phyloP scores from a whole-genome alignment of 2,797 vertebrate species.

The Scolopax bukidnonensis region DNA sequence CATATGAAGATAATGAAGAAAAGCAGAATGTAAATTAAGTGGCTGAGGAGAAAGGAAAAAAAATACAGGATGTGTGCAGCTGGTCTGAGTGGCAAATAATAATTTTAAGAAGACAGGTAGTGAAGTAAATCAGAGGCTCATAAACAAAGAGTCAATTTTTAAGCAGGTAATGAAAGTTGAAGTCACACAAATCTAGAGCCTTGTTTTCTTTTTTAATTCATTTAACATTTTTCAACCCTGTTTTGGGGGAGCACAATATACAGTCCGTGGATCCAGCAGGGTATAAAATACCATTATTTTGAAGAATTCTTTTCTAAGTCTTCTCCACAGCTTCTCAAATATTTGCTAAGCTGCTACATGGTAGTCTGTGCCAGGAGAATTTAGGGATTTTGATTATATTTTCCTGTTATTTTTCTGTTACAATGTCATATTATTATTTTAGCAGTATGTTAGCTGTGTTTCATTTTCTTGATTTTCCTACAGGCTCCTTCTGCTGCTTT shows the following conservation, averaged over 20 bases:
- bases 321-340: neutral
- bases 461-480: neutral
- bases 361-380: neutral
- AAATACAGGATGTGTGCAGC: neutral
- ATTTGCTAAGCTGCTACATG: neutral
- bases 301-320: neutral
- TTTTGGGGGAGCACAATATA: neutral
- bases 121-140: neutral
- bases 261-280: neutral
- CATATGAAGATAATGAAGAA: neutral
- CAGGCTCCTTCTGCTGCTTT: neutral
- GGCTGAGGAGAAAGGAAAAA: neutral
- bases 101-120: neutral
- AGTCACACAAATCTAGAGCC: neutral
- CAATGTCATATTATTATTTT: neutral
- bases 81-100: neutral
- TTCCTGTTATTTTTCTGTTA: neutral
- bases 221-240: rapidly evolving
- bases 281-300: neutral
- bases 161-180: neutral
- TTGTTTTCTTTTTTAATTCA: neutral
- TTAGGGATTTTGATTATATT: neutral
- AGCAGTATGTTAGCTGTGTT: neutral
- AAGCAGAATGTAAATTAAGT: neutral
- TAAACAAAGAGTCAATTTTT: neutral